Percentiles rank a stretch among this genome's conserved stretches.
Conservation (phyloP, 2,797 vertebrate species). For the Lates japonicus region DNA sequence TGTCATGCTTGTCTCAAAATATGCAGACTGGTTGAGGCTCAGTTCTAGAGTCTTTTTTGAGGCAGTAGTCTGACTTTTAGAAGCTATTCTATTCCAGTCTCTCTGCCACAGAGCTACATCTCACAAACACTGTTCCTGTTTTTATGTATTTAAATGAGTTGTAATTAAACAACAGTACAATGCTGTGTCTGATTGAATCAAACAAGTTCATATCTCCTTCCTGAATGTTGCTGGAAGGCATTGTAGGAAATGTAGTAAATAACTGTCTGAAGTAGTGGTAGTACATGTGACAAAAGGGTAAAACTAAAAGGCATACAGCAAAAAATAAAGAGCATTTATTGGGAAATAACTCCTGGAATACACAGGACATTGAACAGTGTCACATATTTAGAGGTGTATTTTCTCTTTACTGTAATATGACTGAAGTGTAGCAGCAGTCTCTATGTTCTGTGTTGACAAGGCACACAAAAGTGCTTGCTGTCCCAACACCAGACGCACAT, state of each 20-base stretch:
- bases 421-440: conserved; percentile 10
- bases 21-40: not conserved
- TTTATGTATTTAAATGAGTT: conserved; percentile 1
- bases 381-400: not conserved
- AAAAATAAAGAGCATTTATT: not conserved
- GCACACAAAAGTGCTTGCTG: conserved; percentile 48
- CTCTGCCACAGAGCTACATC: not conserved
- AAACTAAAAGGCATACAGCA: not conserved
- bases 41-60: not conserved
- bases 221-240: conserved; percentile 14
- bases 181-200: not conserved
- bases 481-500: conserved; percentile 55
- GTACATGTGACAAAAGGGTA: not conserved
- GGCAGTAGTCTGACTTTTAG: not conserved
- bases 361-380: not conserved
- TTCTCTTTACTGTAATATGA: not conserved
- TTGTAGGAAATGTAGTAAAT: not conserved
- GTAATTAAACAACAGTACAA: not conserved
- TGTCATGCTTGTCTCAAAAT: not conserved
- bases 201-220: not conserved
- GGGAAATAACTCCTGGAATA: not conserved
- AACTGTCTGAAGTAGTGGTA: not conserved
- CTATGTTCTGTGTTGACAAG: conserved; percentile 56
- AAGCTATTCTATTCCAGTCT: not conserved
- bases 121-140: conserved; percentile 4